These are phyloP conservation scores for Pseudoatta argentina DNA, from an alignment of 1,140 invertebrate species.

Conservation along the genomic window DNA sequence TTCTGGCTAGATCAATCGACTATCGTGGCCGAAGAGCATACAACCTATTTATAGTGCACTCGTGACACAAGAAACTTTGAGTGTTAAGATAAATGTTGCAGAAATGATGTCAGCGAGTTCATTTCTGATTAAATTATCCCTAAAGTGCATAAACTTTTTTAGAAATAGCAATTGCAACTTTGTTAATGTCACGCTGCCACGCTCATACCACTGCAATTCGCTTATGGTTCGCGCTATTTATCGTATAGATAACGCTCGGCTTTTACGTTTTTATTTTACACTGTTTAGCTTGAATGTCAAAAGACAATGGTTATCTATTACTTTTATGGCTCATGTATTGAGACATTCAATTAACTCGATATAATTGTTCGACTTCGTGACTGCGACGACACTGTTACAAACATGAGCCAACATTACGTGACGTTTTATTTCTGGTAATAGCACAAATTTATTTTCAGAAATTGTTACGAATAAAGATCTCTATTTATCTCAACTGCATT, in stretches of 20 bases:
- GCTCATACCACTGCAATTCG: not conserved
- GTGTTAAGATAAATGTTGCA: conserved; percentile 41
- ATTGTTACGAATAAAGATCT: not conserved
- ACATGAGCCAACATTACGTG: not conserved
- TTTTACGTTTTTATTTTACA: not conserved
- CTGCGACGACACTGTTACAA: conserved; percentile 8
- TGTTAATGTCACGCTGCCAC: conserved; percentile 1
- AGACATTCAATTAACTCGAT: conserved; percentile 19
- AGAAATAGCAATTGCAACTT: not conserved
- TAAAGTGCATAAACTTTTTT: conserved; percentile 5
- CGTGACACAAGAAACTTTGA: conserved; percentile 9
- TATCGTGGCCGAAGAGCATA: not conserved
- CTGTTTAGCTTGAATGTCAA: not conserved
- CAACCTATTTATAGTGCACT: conserved; percentile 23
- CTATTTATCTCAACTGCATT: not conserved
- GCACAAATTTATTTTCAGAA: conserved; percentile 30
- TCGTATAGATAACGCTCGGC: not conserved
- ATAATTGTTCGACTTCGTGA: conserved; percentile 39
- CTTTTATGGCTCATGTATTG: not conserved
- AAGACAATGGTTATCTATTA: not conserved
- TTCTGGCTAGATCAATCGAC: conserved; percentile 20
- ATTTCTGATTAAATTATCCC: conserved; percentile 13
- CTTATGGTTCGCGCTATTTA: not conserved
- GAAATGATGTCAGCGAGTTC: conserved; percentile 2
- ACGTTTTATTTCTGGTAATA: conserved; percentile 40